Conservation (phyloP, 2,888 invertebrate genomes). For the Cremastobaeus sp. region DNA sequence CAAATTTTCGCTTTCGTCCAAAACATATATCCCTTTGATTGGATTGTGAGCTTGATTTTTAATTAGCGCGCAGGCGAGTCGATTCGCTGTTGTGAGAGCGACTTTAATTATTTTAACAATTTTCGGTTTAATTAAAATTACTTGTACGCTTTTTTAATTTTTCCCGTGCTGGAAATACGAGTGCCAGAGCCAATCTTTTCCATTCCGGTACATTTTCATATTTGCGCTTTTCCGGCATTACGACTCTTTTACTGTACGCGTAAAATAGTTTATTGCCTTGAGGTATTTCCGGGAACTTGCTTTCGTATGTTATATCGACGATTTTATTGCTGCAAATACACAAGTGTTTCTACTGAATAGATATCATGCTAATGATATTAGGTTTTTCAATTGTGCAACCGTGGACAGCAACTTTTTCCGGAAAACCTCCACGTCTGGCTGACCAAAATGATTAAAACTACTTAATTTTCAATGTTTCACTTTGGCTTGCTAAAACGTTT, state of each 20-base stretch:
- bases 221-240: conserved; percentile 36
- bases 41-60: conserved; percentile 17
- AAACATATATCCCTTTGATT: conserved; percentile 6
- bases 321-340: conserved; percentile 9
- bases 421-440: neutral
- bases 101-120: conserved; percentile 21
- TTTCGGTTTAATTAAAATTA: conserved; percentile 9
- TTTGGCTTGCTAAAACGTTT: no score
- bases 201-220: conserved; percentile 22
- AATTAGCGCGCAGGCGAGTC: conserved; percentile 14
- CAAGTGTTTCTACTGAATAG: conserved; percentile 1
- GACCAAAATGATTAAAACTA: no score
- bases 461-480: no score
- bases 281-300: conserved; percentile 62
- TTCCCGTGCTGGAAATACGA: neutral
- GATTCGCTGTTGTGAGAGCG: neutral
- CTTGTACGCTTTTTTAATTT: conserved; percentile 7
- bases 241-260: conserved; percentile 63
- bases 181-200: conserved; percentile 11
- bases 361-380: neutral
- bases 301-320: conserved; percentile 8
- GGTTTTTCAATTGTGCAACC: neutral
- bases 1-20: no score
- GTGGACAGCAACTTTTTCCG: neutral
- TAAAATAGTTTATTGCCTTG: conserved; percentile 71